Evolutionary conservation across 2,113 vertebrate genomes (phyloP).

Genomic region (Serilophus lunatus): DNA sequence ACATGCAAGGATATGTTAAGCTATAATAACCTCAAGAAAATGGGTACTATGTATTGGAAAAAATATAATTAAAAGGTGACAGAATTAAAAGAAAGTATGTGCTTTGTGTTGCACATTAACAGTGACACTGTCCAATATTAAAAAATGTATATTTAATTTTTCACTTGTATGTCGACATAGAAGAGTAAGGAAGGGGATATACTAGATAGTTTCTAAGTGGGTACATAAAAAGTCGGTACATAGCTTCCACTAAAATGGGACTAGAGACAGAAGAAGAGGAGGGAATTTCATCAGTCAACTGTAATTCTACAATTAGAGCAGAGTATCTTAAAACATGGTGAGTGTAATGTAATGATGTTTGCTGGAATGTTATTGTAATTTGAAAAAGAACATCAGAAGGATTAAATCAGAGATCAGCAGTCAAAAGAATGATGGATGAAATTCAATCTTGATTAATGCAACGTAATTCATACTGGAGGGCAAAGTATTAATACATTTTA

Average conservation of each 20-base stretch:
- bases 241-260: background rate
- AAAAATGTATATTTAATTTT: background rate
- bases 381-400: background rate
- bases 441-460: constrained; percentile 29
- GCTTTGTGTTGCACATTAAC: background rate
- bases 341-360: background rate
- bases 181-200: background rate
- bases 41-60: background rate
- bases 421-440: constrained; percentile 44
- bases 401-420: constrained; percentile 36
- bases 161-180: background rate
- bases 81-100: background rate
- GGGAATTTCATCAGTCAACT: background rate
- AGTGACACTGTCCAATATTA: background rate
- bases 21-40: background rate
- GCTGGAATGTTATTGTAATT: background rate
- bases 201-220: background rate
- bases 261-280: background rate
- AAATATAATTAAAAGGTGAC: background rate
- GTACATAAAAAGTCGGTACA: background rate
- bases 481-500: constrained; percentile 27
- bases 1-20: background rate
- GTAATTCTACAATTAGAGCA: background rate
- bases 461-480: constrained; percentile 12
- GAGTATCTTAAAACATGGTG: background rate